Evolutionary conservation across 2,888 invertebrate species (phyloP), one percentile per base, ranked within the genome.

Genomic region (Zhuqinia jingwanae): DNA sequence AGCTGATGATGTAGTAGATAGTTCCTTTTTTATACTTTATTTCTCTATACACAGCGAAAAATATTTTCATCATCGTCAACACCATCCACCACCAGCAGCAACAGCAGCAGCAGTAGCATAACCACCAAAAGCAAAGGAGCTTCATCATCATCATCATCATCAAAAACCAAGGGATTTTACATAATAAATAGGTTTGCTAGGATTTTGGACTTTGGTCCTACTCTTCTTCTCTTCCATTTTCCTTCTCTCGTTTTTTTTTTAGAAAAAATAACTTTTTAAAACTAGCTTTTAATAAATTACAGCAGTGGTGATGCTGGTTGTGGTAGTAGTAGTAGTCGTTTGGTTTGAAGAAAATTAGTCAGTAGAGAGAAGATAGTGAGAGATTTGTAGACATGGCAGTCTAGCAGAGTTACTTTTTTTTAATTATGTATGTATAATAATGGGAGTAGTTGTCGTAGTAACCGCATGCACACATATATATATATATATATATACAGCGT

Each of bases 231-330:
- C 8, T 36, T 36, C 70, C 45, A 68, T 47, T 36, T 36, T 6
- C 5, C 36, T 3, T 36, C 8, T 36, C 36, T 36, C 36, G n/a
- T n/a, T n/a, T n/a, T n/a, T n/a, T n/a, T n/a, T n/a, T n/a, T 70
- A 47, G 47, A 25, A 47, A 47, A 47, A n/a, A n/a, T n/a, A n/a
- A n/a, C n/a, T 25, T 47, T 70, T 68, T 50, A 15, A 68, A 70
- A 47, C 70, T 25, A 47, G 47, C 25, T 70, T 70, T 70, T 70
- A 70, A 70, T 70, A 70, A 70, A 70, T 70, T 70, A 47, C 2
- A 36, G n/a, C n/a, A 13, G 22, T 42, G 2, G 42, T 45, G 22
- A 11, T 22, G 53, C 15, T 53, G 1, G 25, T 1, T n/a, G n/a
- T n/a, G n/a, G n/a, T n/a, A 15, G 53, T 15, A 63, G 65, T 65